Evolutionary conservation across 2,797 vertebrate genomes (phyloP).

Genomic region (Odontamblyopus lacepedii): DNA sequence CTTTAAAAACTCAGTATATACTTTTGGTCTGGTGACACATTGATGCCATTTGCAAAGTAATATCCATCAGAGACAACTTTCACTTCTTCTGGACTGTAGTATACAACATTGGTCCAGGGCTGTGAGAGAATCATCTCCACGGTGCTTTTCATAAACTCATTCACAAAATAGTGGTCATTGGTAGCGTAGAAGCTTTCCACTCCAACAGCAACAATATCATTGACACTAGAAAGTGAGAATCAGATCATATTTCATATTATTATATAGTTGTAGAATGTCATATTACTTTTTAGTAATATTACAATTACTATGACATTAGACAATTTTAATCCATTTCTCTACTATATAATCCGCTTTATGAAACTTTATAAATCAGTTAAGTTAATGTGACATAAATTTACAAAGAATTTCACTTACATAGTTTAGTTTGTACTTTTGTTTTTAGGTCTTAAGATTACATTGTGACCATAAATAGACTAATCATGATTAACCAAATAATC

Average conservation of each 20-base stretch:
- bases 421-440: too few species aligned
- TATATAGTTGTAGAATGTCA: too few species aligned
- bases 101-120: constrained; percentile 84
- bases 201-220: constrained; percentile 87
- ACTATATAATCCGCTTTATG: too few species aligned
- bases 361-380: neutral
- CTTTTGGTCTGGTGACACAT: constrained; percentile 86
- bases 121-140: constrained; percentile 77
- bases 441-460: neutral
- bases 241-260: too few species aligned
- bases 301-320: too few species aligned
- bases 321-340: too few species aligned
- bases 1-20: constrained; percentile 44
- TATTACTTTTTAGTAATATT: too few species aligned
- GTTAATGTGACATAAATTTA: constrained; percentile 54
- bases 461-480: neutral
- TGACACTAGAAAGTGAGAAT: constrained; percentile 76
- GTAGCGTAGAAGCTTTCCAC: constrained; percentile 90
- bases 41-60: constrained; percentile 87
- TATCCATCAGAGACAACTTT: constrained; percentile 87
- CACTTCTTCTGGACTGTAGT: constrained; percentile 87
- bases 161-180: constrained; percentile 86
- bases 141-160: constrained; percentile 23
- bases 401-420: neutral
- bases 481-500: neutral